Conservation (phyloP, 2,797 vertebrate genomes). For the Poeciliopsis turneri region DNA sequence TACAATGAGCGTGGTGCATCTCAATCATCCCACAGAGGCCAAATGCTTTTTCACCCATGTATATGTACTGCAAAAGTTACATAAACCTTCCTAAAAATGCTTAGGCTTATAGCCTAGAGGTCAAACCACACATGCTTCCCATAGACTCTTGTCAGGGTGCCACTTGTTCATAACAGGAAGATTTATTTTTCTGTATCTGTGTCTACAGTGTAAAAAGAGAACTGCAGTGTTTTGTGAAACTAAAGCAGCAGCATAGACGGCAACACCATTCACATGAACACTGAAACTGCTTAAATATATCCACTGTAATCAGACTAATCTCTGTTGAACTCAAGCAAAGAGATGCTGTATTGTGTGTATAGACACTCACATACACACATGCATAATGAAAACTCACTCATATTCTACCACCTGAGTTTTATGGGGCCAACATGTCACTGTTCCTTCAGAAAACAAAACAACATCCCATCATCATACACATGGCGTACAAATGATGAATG, state of each 20-base stretch:
- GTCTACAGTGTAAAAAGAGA: background rate
- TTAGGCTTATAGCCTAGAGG: background rate
- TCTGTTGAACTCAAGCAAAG: background rate
- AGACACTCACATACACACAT: background rate
- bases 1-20: too few species aligned
- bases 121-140: background rate
- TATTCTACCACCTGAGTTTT: background rate
- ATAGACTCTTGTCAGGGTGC: background rate
- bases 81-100: background rate
- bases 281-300: background rate
- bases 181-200: background rate
- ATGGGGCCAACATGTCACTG: slow-evolving; percentile 5
- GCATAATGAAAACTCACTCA: background rate
- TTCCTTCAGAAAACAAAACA: slow-evolving; percentile 28
- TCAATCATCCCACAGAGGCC: too few species aligned
- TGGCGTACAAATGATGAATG: slow-evolving; percentile 43
- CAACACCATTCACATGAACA: background rate
- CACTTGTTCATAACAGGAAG: background rate
- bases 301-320: too few species aligned
- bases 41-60: background rate
- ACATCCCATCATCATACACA: slow-evolving; percentile 22
- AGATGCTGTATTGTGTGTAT: background rate
- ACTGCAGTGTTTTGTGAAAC: background rate
- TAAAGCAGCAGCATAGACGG: background rate
- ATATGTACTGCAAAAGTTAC: background rate